Percentiles rank a stretch among this genome's conserved stretches.
Conservation (phyloP, 2,113 vertebrate species). For the Antechinus stuartii region DNA sequence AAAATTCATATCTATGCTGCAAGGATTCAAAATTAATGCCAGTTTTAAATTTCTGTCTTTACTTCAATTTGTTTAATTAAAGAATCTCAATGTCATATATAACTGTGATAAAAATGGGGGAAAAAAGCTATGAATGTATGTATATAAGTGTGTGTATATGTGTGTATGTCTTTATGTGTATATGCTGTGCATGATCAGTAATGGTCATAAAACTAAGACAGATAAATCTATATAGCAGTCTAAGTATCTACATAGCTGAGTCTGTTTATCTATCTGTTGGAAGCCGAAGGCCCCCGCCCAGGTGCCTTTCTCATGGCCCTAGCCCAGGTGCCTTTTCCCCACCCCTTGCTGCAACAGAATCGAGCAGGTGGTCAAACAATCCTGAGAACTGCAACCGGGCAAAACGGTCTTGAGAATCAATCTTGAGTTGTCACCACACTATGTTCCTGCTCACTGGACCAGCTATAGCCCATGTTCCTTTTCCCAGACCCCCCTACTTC, state of each 20-base stretch:
- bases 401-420: too few relatives aligned
- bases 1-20: background rate
- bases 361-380: too few relatives aligned
- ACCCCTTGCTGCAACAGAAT: too few relatives aligned
- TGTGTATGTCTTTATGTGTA: background rate
- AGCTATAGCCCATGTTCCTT: too few relatives aligned
- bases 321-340: too few relatives aligned
- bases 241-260: background rate
- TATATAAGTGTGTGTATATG: background rate
- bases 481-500: too few relatives aligned
- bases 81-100: background rate
- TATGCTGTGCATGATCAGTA: background rate
- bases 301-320: too few relatives aligned
- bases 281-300: too few relatives aligned
- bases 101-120: background rate
- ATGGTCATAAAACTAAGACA: background rate
- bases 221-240: background rate
- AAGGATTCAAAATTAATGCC: background rate
- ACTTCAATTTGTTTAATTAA: background rate
- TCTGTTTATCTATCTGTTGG: background rate
- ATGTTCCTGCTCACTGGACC: too few relatives aligned
- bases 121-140: background rate
- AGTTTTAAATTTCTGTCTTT: background rate
- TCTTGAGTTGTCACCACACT: too few relatives aligned
- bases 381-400: too few relatives aligned